Conservation (phyloP, 1,140 invertebrate genomes). For the Psix sp. region DNA sequence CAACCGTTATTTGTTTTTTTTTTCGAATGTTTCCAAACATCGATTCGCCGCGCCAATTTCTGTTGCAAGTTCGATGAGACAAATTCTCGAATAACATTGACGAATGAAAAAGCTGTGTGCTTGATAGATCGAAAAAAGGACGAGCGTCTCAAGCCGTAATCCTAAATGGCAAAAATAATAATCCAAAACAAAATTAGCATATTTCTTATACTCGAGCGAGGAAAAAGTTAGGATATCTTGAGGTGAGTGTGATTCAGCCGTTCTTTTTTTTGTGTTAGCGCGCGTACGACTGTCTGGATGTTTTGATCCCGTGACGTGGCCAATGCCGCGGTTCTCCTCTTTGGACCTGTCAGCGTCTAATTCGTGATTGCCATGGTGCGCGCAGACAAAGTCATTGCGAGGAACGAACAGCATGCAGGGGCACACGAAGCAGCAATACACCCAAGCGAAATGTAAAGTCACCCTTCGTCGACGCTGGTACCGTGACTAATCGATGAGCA, state of each 20-base stretch:
- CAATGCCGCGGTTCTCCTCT: slow-evolving; percentile 48
- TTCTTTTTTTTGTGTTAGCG: slow-evolving; percentile 46
- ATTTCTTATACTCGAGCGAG: slow-evolving; percentile 10
- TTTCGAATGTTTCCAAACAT: too few relatives aligned
- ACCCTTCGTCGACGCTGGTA: slow-evolving; percentile 72
- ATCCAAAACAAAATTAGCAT: slow-evolving; percentile 48
- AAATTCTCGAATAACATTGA: slow-evolving; percentile 1
- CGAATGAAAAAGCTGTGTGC: too few relatives aligned
- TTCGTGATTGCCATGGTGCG: slow-evolving; percentile 59
- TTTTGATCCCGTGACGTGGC: slow-evolving; percentile 56
- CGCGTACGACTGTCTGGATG: slow-evolving; percentile 43
- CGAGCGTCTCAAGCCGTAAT: slow-evolving; percentile 5
- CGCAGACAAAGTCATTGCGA: slow-evolving; percentile 60
- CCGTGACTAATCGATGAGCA: slow-evolving; percentile 76
- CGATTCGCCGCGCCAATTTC: too few relatives aligned
- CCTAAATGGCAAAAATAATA: slow-evolving; percentile 34
- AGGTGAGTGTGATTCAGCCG: slow-evolving; percentile 38
- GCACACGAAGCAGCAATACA: slow-evolving; percentile 64
- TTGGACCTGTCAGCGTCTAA: slow-evolving; percentile 58
- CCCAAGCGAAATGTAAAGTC: slow-evolving; percentile 70
- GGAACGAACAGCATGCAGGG: slow-evolving; percentile 55
- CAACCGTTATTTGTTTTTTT: too few relatives aligned
- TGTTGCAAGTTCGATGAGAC: too few relatives aligned
- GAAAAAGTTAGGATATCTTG: slow-evolving; percentile 18
- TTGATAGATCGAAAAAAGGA: neutral